A percentile compares a stretch with the other conserved stretches of the same genome.
These are phyloP conservation scores for Dorcus parallelipipedus DNA, from an alignment of 2,888 invertebrate species.

Conservation along the genomic window DNA sequence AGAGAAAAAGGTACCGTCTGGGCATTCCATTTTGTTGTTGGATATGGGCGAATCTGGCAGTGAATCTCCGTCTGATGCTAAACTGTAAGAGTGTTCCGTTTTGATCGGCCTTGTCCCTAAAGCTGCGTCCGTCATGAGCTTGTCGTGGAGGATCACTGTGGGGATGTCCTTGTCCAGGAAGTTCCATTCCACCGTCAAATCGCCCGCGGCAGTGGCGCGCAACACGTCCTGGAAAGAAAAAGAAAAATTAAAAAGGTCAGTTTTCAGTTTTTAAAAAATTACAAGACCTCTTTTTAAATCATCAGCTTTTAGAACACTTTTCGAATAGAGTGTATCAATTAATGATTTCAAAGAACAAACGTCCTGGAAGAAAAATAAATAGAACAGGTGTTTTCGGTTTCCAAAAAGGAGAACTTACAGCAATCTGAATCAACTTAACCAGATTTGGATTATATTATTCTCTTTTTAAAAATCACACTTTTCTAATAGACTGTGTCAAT, in stretches of 20 bases:
- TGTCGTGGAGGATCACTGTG: conserved; percentile 77
- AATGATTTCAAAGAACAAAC: conserved; percentile 14
- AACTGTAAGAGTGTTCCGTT: conserved; percentile 89
- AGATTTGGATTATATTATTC: no score
- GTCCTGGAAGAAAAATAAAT: conserved; percentile 33
- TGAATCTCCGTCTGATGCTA: conserved; percentile 69
- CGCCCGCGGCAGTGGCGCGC: conserved; percentile 51
- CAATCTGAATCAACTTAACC: no score
- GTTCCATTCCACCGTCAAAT: conserved; percentile 67
- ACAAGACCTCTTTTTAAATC: no score
- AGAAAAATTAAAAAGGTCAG: conserved; percentile 7
- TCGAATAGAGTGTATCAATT: no score
- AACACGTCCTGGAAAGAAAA: conserved; percentile 40
- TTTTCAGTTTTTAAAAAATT: not conserved
- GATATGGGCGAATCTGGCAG: conserved; percentile 63
- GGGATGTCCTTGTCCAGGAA: conserved; percentile 64
- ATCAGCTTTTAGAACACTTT: no score
- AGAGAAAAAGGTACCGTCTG: not conserved
- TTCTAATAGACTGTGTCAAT: no score
- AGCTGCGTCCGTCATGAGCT: conserved; percentile 85
- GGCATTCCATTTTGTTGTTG: conserved; percentile 64
- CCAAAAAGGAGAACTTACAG: no score
- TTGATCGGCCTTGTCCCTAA: conserved; percentile 81
- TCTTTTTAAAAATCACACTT: no score
- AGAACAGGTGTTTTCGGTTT: not conserved